A percentile compares a stretch with the other conserved stretches of the same genome.
Evolutionary conservation across 2,797 vertebrate genomes (phyloP).

Genomic region (Glossophaga mutica): DNA sequence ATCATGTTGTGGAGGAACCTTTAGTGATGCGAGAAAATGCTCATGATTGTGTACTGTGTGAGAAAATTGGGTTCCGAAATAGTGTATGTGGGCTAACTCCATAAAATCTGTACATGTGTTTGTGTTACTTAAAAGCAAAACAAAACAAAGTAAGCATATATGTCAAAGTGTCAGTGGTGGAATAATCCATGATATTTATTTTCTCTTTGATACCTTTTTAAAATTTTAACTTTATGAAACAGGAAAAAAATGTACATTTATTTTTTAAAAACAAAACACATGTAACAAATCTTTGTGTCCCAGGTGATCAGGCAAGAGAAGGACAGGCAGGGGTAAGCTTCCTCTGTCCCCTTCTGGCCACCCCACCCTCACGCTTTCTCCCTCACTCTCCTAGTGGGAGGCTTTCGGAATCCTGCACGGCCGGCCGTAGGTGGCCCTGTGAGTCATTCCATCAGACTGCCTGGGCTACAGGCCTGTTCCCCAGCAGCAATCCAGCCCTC

Average conservation of each 20-base stretch:
- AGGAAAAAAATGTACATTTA: not conserved
- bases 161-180: not conserved
- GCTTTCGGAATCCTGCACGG: not conserved
- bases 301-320: not conserved
- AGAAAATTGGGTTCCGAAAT: not conserved
- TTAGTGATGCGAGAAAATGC: not conserved
- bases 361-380: not conserved
- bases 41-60: not conserved
- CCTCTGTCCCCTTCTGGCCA: not conserved
- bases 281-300: not conserved
- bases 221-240: conserved; percentile 37
- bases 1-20: not conserved
- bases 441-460: not conserved
- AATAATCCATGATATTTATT: not conserved
- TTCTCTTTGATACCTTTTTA: not conserved
- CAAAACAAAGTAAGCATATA: not conserved
- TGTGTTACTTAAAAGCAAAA: not conserved
- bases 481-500: not conserved
- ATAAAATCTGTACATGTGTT: not conserved
- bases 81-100: not conserved
- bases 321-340: not conserved
- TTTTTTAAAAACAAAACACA: not conserved
- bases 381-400: not conserved
- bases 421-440: not conserved
- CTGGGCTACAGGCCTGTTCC: not conserved